Conservation (phyloP, 2,888 invertebrate genomes). For the Mylabris sibirica region DNA sequence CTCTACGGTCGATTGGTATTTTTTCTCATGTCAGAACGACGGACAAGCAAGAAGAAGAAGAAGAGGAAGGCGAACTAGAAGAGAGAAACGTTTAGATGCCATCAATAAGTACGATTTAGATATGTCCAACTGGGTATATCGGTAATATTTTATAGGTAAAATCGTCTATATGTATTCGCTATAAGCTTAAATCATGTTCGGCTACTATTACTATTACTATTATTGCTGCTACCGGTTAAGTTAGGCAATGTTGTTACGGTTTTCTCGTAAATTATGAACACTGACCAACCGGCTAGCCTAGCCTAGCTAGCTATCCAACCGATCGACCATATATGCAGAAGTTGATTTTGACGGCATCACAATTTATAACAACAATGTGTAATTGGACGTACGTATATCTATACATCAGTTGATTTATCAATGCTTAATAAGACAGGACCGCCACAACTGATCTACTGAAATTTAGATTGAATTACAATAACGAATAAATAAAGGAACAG, state of each 20-base stretch:
- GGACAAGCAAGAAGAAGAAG: no score
- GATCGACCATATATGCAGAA: slow-evolving; percentile 38
- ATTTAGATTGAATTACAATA: background rate
- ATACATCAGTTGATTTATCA: slow-evolving; percentile 19
- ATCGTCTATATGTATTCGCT: slow-evolving; percentile 38
- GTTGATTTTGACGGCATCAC: slow-evolving; percentile 39
- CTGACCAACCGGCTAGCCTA: slow-evolving; percentile 5
- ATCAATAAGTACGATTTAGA: slow-evolving; percentile 2
- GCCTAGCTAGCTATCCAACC: slow-evolving; percentile 7
- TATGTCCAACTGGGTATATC: background rate
- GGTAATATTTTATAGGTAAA: background rate
- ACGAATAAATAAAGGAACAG: background rate
- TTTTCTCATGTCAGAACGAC: background rate
- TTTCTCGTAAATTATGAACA: slow-evolving; percentile 41
- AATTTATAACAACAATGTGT: slow-evolving; percentile 31
- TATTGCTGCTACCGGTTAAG: slow-evolving; percentile 14
- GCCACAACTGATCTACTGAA: slow-evolving; percentile 3
- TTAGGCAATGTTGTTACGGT: slow-evolving; percentile 42
- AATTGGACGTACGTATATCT: slow-evolving; percentile 6
- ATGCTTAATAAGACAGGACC: slow-evolving; percentile 13
- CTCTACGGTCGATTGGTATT: background rate
- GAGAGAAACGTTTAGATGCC: background rate
- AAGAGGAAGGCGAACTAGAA: background rate
- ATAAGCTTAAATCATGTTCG: slow-evolving; percentile 46
- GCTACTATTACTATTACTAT: slow-evolving; percentile 32